These are phyloP conservation scores for Corythoichthys haematopterus DNA, from an alignment of 2,113 vertebrate genomes.

Conservation along the genomic window DNA sequence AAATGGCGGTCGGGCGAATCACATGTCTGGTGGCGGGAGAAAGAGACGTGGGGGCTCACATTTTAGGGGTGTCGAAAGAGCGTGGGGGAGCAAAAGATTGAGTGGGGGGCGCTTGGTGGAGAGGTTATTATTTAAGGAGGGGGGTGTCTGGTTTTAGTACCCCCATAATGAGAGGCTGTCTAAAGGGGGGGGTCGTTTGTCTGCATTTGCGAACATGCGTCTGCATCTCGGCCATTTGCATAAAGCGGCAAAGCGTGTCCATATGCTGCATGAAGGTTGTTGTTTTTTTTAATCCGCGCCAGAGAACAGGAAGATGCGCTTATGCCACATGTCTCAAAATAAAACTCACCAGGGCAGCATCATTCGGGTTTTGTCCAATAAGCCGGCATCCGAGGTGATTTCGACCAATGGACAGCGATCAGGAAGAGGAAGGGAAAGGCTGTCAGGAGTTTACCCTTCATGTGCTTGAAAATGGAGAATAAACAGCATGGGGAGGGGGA, in stretches of 20 bases:
- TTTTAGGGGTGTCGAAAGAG: constrained; percentile 55
- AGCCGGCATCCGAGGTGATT: constrained; percentile 1
- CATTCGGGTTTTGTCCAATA: constrained; percentile 44
- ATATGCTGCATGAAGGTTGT: constrained; percentile 53
- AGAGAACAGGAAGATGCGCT: constrained; percentile 11
- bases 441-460: constrained; percentile 58
- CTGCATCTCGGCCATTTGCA: constrained; percentile 66
- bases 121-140: constrained; percentile 60
- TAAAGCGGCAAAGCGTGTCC: constrained; percentile 51
- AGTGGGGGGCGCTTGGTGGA: constrained; percentile 42
- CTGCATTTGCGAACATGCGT: constrained; percentile 65
- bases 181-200: constrained; percentile 53
- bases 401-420: constrained; percentile 44
- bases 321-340: constrained; percentile 31
- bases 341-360: constrained; percentile 40
- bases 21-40: constrained; percentile 48
- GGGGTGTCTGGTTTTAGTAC: constrained; percentile 55
- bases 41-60: constrained; percentile 8
- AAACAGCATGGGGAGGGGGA: constrained; percentile 26
- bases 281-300: not conserved
- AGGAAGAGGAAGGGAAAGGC: constrained; percentile 58
- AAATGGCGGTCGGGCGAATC: constrained; percentile 70
- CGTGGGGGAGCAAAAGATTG: constrained; percentile 49
- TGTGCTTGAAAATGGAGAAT: constrained; percentile 34
- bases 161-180: constrained; percentile 60